A percentile compares a stretch with the other conserved stretches of the same genome.
Evolutionary conservation across 2,888 invertebrate species (phyloP).

Genomic region (Leptopilina myrica): DNA sequence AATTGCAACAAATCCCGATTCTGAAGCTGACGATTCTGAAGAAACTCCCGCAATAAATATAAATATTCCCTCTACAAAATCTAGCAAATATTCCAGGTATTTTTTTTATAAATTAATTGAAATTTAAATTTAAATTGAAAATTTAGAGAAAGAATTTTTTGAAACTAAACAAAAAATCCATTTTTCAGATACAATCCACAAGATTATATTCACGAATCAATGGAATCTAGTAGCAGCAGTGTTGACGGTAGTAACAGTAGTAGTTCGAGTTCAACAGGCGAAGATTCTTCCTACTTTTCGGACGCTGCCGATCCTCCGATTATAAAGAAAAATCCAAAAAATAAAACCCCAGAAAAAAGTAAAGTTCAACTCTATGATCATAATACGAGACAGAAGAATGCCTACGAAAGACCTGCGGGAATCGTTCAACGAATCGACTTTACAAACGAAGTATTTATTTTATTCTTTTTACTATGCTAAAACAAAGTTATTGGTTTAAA

Average conservation of each 20-base stretch:
- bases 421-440: slow-evolving; percentile 68
- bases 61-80: slow-evolving; percentile 58
- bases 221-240: slow-evolving; percentile 56
- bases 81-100: slow-evolving; percentile 62
- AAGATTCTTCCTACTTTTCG: slow-evolving; percentile 73
- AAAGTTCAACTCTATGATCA: slow-evolving; percentile 71
- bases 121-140: too few species aligned
- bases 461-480: neutral
- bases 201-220: slow-evolving; percentile 67
- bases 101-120: too few species aligned
- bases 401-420: slow-evolving; percentile 65
- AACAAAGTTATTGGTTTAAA: slow-evolving; percentile 1
- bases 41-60: slow-evolving; percentile 54
- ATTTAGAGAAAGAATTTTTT: neutral
- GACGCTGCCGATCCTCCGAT: slow-evolving; percentile 58
- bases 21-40: slow-evolving; percentile 10
- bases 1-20: slow-evolving; percentile 11
- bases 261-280: slow-evolving; percentile 65
- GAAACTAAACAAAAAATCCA: neutral
- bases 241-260: slow-evolving; percentile 47
- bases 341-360: slow-evolving; percentile 55
- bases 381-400: slow-evolving; percentile 64
- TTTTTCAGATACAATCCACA: slow-evolving; percentile 67
- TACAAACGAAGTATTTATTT: slow-evolving; percentile 61
- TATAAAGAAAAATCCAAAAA: slow-evolving; percentile 56